These are phyloP conservation scores for Netelia melanura DNA, from an alignment of 2,888 invertebrate genomes.

Conservation along the genomic window DNA sequence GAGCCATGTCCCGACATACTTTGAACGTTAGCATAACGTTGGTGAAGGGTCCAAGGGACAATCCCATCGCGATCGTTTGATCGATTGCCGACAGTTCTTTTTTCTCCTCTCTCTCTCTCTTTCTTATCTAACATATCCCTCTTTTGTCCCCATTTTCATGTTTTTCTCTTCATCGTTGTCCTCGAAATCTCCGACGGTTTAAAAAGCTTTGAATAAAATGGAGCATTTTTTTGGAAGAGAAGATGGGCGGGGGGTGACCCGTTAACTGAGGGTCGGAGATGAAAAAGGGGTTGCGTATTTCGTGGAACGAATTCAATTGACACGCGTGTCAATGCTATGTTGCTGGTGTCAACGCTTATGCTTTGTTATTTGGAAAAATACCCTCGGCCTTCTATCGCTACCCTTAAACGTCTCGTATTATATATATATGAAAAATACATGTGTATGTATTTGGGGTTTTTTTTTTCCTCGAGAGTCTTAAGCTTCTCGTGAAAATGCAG, in stretches of 20 bases:
- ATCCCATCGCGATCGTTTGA: slow-evolving; percentile 46
- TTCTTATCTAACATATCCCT: no score
- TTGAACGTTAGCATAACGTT: slow-evolving; percentile 24
- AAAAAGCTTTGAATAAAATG: slow-evolving; percentile 49
- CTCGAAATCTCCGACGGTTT: slow-evolving; percentile 36
- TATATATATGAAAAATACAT: background rate
- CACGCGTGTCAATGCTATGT: slow-evolving; percentile 70
- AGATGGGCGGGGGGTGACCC: background rate
- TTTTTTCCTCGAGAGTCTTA: slow-evolving; percentile 14
- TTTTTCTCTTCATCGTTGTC: background rate
- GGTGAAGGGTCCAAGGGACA: background rate
- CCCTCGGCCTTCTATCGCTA: no score
- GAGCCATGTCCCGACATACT: slow-evolving; percentile 51
- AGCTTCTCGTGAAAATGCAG: slow-evolving; percentile 9
- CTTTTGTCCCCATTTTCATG: background rate
- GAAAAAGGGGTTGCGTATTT: slow-evolving; percentile 2
- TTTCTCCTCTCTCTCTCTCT: background rate
- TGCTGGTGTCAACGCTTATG: slow-evolving; percentile 66
- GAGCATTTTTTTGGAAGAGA: slow-evolving; percentile 39
- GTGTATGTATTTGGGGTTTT: background rate
- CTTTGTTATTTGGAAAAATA: background rate
- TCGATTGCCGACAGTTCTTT: slow-evolving; percentile 50
- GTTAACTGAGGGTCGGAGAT: background rate
- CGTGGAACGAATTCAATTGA: slow-evolving; percentile 70
- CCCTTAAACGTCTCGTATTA: no score